Conservation (phyloP, 1,140 invertebrate species). For the Drosophila bipectinata region DNA sequence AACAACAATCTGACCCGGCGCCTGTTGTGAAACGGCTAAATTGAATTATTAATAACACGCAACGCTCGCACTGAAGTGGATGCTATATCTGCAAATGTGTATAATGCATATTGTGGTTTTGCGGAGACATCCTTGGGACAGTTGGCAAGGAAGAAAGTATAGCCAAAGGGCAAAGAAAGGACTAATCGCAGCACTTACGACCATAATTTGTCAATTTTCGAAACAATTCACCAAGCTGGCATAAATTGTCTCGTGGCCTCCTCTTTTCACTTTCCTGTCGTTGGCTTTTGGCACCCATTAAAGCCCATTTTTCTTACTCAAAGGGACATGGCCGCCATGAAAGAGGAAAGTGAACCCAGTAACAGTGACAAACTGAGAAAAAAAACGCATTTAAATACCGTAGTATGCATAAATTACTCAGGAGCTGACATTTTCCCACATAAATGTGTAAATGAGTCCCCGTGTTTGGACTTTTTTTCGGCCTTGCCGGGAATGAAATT, state of each 20-base stretch:
- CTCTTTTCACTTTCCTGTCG: constrained; percentile 10
- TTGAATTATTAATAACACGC: constrained; percentile 81
- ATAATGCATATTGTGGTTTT: constrained; percentile 39
- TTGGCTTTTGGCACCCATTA: constrained; percentile 75
- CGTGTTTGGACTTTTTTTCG: constrained; percentile 26
- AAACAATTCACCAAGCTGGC: constrained; percentile 71
- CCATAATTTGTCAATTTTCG: constrained; percentile 81
- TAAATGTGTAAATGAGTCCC: constrained; percentile 67
- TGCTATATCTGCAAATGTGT: constrained; percentile 32
- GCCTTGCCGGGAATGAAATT: constrained; percentile 34
- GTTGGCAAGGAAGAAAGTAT: constrained; percentile 12
- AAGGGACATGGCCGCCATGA: constrained; percentile 56
- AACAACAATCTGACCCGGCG: constrained; percentile 38
- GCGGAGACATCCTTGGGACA: constrained; percentile 55
- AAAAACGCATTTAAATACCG: constrained; percentile 68
- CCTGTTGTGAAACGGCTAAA: constrained; percentile 60
- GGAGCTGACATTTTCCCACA: constrained; percentile 53
- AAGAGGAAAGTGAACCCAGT: constrained; percentile 64
- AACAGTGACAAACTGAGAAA: constrained; percentile 23
- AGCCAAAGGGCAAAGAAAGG: constrained; percentile 11
- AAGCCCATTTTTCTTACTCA: constrained; percentile 53
- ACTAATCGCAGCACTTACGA: constrained; percentile 77
- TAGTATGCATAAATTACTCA: constrained; percentile 73
- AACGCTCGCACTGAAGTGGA: constrained; percentile 27
- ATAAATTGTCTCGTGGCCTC: constrained; percentile 58